Conservation (phyloP, 2,888 invertebrate genomes). For the Teinopalpus imperialis region DNA sequence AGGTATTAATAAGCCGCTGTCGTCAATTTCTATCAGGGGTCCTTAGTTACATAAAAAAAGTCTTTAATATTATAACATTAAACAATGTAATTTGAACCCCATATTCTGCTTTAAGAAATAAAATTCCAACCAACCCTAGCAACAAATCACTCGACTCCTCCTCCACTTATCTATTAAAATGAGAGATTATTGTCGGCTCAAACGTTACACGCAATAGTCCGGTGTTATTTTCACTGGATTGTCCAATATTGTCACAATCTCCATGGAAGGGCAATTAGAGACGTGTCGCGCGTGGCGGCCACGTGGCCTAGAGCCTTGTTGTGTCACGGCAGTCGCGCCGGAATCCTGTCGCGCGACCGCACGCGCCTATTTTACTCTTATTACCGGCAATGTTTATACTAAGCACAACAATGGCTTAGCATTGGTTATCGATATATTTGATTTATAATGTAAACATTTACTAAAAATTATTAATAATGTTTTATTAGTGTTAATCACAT, state of each 20-base stretch:
- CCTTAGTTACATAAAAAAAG: no score
- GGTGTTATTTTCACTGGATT: conserved; percentile 81
- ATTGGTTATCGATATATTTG: conserved; percentile 55
- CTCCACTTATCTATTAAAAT: conserved; percentile 80
- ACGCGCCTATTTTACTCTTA: conserved; percentile 52
- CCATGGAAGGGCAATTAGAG: conserved; percentile 77
- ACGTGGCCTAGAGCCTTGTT: conserved; percentile 52
- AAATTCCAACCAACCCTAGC: conserved; percentile 38
- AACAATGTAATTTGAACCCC: no score
- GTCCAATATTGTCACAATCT: conserved; percentile 79
- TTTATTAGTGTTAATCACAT: conserved; percentile 20
- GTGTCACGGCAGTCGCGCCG: conserved; percentile 34
- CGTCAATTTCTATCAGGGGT: no score
- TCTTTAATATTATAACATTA: no score
- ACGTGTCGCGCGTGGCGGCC: conserved; percentile 73
- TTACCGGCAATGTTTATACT: conserved; percentile 67
- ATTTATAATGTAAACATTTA: conserved; percentile 27
- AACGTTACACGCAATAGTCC: conserved; percentile 55
- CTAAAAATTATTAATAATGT: conserved; percentile 9
- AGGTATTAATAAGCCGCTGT: no score
- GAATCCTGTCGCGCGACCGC: conserved; percentile 36
- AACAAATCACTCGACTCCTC: conserved; percentile 75
- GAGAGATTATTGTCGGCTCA: conserved; percentile 75
- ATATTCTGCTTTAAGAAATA: no score
- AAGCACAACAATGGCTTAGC: conserved; percentile 47